Base-by-base conservation (phyloP, 2,113 vertebrate species). In the Embiotoca jacksoni region DNA sequence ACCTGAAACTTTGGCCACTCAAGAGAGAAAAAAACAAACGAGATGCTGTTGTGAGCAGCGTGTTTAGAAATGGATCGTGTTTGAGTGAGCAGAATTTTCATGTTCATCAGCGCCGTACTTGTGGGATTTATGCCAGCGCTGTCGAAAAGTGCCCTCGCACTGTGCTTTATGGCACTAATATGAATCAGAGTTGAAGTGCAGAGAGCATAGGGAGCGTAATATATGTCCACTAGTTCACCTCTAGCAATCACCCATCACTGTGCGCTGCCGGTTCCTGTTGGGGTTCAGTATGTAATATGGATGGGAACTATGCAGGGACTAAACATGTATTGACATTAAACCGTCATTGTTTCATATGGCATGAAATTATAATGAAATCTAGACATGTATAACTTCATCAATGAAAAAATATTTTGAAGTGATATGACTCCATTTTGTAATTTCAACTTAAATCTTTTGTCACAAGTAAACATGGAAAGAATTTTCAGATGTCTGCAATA, bases 151-250 rank as follows among this genome's bases (percentile, higher is more conserved):
- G 83, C 82, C 81, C 81, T 58, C 11, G n/a, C 73, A 80, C 68
- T 70, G 68, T 90, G 72, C 70, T 92, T 91, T 91, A 92, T 87
- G 81, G 72, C 65, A 80, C 58, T 81, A 84, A 88, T 90, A 91
- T 89, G 81, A 91, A 91, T 91, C 83, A 87, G 52, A 72, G 71
- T 53, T 65, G 76, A 72, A 54, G 87, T 82, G 73, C 82, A 83
- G 73, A 68, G 63, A 82, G 75, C 76, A 85, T 10, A 69, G 81
- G 31, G 75, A 71, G 39, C 54, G 73, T 84, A 78, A 87, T 85
- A 71, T 74, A 72, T 54, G 75, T 84, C 50, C 71, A 73, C 46
- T 14, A 41, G 23, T 80, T 80, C 69, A 62, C 70, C 84, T 68
- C 50, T 10, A 59, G 71, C 60, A 8, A 57, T 56, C n/a, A 8